Evolutionary conservation across 2,888 invertebrate genomes (phyloP), one percentile per base, ranked within the genome.

Genomic region (Ligdia adustata): DNA sequence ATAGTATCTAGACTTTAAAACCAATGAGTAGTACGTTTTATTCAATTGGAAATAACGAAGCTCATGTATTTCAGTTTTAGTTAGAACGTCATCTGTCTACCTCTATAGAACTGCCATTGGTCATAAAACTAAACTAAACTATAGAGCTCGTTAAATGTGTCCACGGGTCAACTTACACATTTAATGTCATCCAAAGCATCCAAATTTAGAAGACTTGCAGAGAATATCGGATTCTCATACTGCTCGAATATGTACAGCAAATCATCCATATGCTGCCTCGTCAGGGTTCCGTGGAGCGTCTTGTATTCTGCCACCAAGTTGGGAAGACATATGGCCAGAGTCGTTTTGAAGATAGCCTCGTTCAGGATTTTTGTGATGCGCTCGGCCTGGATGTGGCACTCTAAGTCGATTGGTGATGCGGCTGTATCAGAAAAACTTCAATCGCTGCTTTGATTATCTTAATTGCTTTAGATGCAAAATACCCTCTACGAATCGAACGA

Each of bases 291-390:
- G 34, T 56, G 70, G 1, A 89, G 69, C 1, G 73, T 74, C 7
- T 68, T 64, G 55, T 78, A 87, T 49, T 90, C 87, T 24, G 82
- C 75, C 5, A 89, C 86, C 27, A 87, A 63, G 7, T 68, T 57
- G 0, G 86, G 81, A 1, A 90, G 67, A 45, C 82, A 84, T 3
- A 88, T 55, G 0, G 86, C 78, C n/a, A 92, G 67, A 53, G 86
- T 54, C 0, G 49, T 40, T 60, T 91, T 91, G 41, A 82, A 79
- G 2, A 92, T 73, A 0, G 87, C 75, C 43, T 88, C 90, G 43
- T 91, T 82, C 4, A 92, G 59, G 38, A 92, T 89, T 57, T 87
- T 87, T 0, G 90, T 82, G 32, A 92, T 87, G 15, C 92, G 79
- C 46, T 91, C 91, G 1, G 87, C 80, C 72, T 92, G 91, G 39